These are phyloP conservation scores for Chydorus sphaericus DNA, from an alignment of 2,888 invertebrate species.

Conservation along the genomic window DNA sequence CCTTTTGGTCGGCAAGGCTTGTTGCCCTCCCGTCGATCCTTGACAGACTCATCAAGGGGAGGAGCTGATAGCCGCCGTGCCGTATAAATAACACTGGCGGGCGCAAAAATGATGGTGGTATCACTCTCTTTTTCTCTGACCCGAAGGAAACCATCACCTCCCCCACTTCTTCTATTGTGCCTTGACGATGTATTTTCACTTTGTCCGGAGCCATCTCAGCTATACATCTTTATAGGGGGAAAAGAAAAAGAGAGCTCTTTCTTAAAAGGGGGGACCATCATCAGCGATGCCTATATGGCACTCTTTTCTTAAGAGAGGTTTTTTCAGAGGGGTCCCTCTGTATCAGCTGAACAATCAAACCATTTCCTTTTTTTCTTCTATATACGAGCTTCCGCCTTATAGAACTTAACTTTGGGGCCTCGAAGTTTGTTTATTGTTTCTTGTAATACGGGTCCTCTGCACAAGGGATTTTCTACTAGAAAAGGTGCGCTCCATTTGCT, in stretches of 20 bases:
- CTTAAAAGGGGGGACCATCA: background rate
- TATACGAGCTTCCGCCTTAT: no score
- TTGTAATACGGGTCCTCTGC: background rate
- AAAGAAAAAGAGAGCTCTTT: background rate
- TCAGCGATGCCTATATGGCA: background rate
- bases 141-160: no score
- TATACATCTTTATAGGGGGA: conserved; percentile 1
- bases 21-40: no score
- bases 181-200: background rate
- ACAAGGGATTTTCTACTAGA: no score
- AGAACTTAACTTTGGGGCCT: background rate
- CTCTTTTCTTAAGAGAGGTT: background rate
- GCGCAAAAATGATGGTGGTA: background rate
- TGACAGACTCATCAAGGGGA: no score
- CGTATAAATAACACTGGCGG: background rate
- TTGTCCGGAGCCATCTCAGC: background rate
- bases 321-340: background rate
- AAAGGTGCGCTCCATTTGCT: background rate
- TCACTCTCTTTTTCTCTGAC: background rate
- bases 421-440: background rate
- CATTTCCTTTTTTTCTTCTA: background rate
- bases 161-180: background rate
- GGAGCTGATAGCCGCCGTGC: no score
- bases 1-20: no score
- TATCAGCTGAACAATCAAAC: background rate